Percentiles rank a stretch among this genome's conserved stretches.
These are phyloP conservation scores for Pelobates fuscus DNA, from an alignment of 2,113 vertebrate species.

Conservation along the genomic window DNA sequence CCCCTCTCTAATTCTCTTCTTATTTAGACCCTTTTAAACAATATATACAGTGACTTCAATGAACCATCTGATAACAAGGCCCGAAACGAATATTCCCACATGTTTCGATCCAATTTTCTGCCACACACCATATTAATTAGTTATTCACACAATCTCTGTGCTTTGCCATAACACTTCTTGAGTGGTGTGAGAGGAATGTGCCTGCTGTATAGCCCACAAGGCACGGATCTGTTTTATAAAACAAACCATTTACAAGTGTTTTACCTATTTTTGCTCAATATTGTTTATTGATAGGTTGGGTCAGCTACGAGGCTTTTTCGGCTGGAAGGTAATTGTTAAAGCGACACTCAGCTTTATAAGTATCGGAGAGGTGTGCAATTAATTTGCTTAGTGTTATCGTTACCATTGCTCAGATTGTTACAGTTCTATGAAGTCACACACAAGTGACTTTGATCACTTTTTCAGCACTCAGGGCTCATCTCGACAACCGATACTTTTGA, in stretches of 20 bases:
- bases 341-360: background rate
- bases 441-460: no score
- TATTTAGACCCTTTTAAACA: conserved; percentile 16
- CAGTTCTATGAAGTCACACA: no score
- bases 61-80: conserved; percentile 39
- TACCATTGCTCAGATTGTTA: no score
- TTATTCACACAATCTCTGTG: conserved; percentile 42
- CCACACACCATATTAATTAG: conserved; percentile 39
- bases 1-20: background rate
- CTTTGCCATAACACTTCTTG: conserved; percentile 42
- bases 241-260: background rate
- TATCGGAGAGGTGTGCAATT: no score
- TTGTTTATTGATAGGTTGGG: conserved; percentile 6
- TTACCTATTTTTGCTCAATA: conserved; percentile 10
- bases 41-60: conserved; percentile 24
- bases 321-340: no score
- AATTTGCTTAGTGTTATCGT: background rate
- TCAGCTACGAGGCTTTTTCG: background rate
- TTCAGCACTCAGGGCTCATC: no score
- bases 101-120: conserved; percentile 35
- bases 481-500: no score
- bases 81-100: conserved; percentile 25
- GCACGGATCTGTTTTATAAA: background rate
- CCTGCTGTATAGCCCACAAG: conserved; percentile 10
- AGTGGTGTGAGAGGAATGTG: conserved; percentile 32